A percentile compares a stretch with the other conserved stretches of the same genome.
Conservation (phyloP, 1,140 invertebrate species). For the Popillia japonica region DNA sequence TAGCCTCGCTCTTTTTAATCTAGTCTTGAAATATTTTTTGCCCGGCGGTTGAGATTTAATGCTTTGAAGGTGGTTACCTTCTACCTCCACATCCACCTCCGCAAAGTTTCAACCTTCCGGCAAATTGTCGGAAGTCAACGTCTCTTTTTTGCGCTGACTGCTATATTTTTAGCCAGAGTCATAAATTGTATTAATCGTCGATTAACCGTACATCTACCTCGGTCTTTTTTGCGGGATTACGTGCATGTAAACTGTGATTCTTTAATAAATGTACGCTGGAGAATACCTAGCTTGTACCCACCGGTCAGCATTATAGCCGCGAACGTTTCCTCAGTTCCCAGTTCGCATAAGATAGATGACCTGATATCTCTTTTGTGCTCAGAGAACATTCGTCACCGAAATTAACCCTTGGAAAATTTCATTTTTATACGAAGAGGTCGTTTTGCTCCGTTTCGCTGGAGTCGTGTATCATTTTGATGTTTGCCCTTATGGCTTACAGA, state of each 20-base stretch:
- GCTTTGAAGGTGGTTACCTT: background rate
- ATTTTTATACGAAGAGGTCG: background rate
- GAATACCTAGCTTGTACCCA: background rate
- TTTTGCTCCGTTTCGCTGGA: background rate
- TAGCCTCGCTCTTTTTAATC: background rate
- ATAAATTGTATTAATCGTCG: background rate
- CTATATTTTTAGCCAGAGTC: background rate
- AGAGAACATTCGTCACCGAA: slow-evolving; percentile 5
- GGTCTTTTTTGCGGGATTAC: background rate
- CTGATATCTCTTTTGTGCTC: background rate
- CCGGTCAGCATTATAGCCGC: background rate
- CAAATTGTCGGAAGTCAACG: background rate
- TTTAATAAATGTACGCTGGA: background rate
- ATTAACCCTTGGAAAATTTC: slow-evolving; percentile 14
- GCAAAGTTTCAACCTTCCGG: background rate
- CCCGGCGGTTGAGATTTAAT: background rate
- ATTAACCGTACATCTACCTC: background rate
- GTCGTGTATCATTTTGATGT: background rate
- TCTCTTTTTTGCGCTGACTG: background rate
- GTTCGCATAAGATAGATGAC: slow-evolving; percentile 1
- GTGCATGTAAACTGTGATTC: background rate
- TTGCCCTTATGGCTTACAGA: background rate
- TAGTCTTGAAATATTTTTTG: background rate
- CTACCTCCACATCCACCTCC: background rate
- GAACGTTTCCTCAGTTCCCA: background rate